Conservation (phyloP, 2,113 vertebrate species). For the Phrynocephalus versicolor region DNA sequence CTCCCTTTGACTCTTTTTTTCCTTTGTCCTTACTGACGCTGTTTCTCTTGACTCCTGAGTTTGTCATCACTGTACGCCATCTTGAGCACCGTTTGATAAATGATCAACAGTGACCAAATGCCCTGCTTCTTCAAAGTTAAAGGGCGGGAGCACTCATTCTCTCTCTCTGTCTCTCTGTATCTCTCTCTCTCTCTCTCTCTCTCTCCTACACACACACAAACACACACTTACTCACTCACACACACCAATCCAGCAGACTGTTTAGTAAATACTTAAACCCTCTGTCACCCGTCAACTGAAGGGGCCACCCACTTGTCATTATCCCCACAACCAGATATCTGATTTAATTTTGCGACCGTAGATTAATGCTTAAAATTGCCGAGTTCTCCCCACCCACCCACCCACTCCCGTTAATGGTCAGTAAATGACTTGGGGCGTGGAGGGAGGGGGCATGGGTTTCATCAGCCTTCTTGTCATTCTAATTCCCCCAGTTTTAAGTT, state of each 20-base stretch:
- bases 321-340: slow-evolving; percentile 60
- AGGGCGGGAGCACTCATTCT: background rate
- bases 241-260: background rate
- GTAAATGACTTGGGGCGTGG: slow-evolving; percentile 50
- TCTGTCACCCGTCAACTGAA: slow-evolving; percentile 67
- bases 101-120: background rate
- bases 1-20: background rate
- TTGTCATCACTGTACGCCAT: background rate
- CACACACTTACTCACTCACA: background rate
- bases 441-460: slow-evolving; percentile 53
- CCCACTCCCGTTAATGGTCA: slow-evolving; percentile 56
- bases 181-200: too few relatives aligned
- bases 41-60: background rate
- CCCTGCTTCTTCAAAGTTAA: background rate
- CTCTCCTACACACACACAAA: background rate
- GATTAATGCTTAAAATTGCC: slow-evolving; percentile 73
- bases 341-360: slow-evolving; percentile 72
- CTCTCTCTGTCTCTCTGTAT: too few relatives aligned
- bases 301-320: slow-evolving; percentile 68
- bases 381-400: slow-evolving; percentile 39
- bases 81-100: too few relatives aligned
- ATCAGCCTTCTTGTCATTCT: slow-evolving; percentile 69
- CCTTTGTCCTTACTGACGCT: background rate
- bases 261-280: slow-evolving; percentile 53
- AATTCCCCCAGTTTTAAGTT: slow-evolving; percentile 77